Conservation (phyloP, 2,113 vertebrate species). For the Hypanus sabinus region DNA sequence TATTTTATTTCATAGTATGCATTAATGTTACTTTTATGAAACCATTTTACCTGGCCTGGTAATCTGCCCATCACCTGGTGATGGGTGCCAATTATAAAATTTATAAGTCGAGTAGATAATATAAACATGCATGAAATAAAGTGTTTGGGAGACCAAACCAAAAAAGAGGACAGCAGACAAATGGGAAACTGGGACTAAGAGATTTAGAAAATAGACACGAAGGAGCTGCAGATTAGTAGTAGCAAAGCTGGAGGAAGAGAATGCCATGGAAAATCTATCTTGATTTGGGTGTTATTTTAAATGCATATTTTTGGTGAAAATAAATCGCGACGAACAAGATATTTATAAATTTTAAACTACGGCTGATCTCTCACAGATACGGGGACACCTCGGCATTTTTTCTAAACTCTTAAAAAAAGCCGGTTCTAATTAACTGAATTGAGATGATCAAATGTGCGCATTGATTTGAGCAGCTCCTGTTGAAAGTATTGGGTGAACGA, state of each 20-base stretch:
- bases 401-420: background rate
- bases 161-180: background rate
- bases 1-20: background rate
- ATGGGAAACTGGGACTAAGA: background rate
- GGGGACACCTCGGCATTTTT: background rate
- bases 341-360: background rate
- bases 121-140: background rate
- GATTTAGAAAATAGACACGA: background rate
- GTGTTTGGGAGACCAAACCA: background rate
- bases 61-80: background rate
- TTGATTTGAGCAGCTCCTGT: too few species aligned
- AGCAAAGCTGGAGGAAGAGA: background rate
- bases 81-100: background rate
- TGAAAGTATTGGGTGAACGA: background rate
- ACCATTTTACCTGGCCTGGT: background rate
- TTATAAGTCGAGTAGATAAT: background rate
- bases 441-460: background rate
- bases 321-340: background rate
- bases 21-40: background rate
- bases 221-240: background rate
- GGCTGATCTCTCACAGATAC: too few species aligned
- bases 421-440: background rate
- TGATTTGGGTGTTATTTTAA: background rate
- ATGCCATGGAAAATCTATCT: background rate
- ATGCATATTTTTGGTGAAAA: background rate